phyloP scores from a whole-genome alignment of 2,113 vertebrate species.

The Cygnus buccinator region DNA sequence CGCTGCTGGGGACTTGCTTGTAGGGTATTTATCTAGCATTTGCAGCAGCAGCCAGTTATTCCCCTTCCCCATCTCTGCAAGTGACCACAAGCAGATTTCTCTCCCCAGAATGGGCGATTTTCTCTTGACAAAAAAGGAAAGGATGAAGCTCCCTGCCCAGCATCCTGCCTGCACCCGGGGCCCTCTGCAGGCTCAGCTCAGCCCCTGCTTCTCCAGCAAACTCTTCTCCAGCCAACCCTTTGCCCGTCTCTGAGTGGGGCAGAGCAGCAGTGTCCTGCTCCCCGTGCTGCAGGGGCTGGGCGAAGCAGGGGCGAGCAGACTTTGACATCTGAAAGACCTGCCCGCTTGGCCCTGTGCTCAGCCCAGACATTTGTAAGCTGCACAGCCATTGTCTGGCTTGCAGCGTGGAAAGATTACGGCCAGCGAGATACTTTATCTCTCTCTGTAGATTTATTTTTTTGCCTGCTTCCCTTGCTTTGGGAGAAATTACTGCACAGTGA shows the following conservation, averaged over 20 bases:
- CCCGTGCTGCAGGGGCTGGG: background rate
- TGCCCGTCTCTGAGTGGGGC: background rate
- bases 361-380: conserved; percentile 55
- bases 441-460: conserved; percentile 64
- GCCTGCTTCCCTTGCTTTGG: conserved; percentile 64
- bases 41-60: background rate
- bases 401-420: conserved; percentile 51
- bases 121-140: background rate
- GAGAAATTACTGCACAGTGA: conserved; percentile 69
- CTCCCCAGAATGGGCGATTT: background rate
- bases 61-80: background rate
- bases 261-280: background rate
- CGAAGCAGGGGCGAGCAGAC: background rate
- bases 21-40: background rate
- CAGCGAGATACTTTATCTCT: conserved; percentile 69
- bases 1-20: background rate
- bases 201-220: background rate
- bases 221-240: background rate
- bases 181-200: background rate
- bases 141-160: background rate
- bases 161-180: background rate
- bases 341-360: background rate
- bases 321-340: background rate
- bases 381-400: conserved; percentile 60
- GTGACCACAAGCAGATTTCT: fast-evolving